Conservation (phyloP, 2,797 vertebrate species). For the Paedocypris micromegethes region DNA sequence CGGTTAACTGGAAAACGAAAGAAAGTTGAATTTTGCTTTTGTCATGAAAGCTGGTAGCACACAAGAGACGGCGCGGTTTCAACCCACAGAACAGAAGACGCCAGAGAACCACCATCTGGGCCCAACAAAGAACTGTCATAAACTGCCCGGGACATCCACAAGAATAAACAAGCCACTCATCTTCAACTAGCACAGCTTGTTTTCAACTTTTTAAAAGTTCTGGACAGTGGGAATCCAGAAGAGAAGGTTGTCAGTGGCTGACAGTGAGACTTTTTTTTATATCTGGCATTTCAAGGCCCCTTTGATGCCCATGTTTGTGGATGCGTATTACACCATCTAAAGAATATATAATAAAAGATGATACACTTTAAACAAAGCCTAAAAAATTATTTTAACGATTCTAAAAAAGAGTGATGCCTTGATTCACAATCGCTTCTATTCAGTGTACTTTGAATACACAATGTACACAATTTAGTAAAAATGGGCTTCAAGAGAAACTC, state of each 20-base stretch:
- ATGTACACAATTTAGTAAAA: too few species aligned
- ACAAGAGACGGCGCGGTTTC: conserved; percentile 30
- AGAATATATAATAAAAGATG: too few species aligned
- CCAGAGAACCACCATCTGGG: conserved; percentile 45
- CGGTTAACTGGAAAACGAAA: conserved; percentile 21
- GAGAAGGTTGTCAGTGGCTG: conserved; percentile 27
- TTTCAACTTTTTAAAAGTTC: conserved; percentile 33
- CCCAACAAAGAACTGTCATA: conserved; percentile 47
- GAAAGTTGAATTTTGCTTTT: conserved; percentile 25
- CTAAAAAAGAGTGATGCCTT: too few species aligned
- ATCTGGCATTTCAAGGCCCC: conserved; percentile 3
- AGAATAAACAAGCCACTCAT: conserved; percentile 44
- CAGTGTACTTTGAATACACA: too few species aligned
- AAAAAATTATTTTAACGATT: too few species aligned
- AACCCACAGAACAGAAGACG: conserved; percentile 38
- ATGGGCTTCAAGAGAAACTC: too few species aligned
- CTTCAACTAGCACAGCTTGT: conserved; percentile 36
- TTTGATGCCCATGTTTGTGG: conserved; percentile 20
- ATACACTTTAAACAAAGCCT: too few species aligned
- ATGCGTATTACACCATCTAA: too few species aligned
- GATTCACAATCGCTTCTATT: too few species aligned
- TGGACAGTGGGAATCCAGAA: conserved; percentile 26
- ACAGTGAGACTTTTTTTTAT: background rate
- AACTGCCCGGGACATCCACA: conserved; percentile 39
- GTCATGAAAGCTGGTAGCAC: conserved; percentile 28